Conservation (phyloP, 2,113 vertebrate genomes). For the Paradisaea rubra region DNA sequence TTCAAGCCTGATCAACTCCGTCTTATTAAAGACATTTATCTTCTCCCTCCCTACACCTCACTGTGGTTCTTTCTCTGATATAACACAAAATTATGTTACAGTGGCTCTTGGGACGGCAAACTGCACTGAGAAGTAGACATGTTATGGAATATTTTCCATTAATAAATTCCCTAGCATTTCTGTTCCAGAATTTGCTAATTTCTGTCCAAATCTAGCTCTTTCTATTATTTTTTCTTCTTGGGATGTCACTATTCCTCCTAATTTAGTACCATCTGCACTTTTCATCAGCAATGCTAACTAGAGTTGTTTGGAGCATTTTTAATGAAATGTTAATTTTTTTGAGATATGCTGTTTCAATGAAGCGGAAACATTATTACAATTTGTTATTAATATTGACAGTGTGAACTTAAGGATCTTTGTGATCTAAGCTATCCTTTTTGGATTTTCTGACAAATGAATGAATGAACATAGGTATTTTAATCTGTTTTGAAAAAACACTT, state of each 20-base stretch:
- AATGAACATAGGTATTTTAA: neutral
- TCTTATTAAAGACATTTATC: neutral
- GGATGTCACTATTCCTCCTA: neutral
- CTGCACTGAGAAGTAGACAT: neutral
- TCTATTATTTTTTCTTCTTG: neutral
- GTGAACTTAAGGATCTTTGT: neutral
- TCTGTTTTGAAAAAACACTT: neutral
- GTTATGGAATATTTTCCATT: neutral
- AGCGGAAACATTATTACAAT: neutral
- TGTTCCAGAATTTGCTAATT: neutral
- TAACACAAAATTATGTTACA: neutral
- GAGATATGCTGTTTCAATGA: neutral
- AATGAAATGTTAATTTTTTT: conserved; percentile 32
- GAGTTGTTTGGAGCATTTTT: conserved; percentile 13
- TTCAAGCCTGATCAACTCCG: neutral
- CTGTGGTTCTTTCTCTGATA: neutral
- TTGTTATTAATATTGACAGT: neutral
- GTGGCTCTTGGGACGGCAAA: neutral
- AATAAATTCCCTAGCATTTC: neutral
- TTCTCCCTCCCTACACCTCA: neutral
- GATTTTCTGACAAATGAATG: neutral
- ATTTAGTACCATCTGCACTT: conserved; percentile 53
- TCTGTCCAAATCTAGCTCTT: neutral
- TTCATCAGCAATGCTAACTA: conserved; percentile 25
- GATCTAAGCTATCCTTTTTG: neutral